phyloP scores from a whole-genome alignment of 2,113 vertebrate genomes.

The Hyla sarda region DNA sequence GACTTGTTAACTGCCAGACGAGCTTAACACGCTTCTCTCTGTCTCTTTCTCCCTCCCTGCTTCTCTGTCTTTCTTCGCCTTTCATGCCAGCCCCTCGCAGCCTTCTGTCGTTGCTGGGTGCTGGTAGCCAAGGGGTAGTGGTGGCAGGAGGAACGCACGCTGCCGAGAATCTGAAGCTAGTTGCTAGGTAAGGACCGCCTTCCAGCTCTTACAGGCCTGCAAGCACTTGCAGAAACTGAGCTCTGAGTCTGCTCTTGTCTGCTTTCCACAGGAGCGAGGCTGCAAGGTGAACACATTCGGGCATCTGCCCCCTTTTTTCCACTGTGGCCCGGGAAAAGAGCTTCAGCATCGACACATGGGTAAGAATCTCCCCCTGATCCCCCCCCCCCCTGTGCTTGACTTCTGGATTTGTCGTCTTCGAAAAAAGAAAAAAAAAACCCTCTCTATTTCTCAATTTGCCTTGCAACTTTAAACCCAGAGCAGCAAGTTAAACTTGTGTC shows the following conservation, averaged over 20 bases:
- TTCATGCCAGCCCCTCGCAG: constrained; percentile 78
- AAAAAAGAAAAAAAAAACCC: background rate
- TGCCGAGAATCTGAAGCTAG: constrained; percentile 59
- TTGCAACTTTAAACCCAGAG: constrained; percentile 8
- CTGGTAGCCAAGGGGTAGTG: constrained; percentile 74
- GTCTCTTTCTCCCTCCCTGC: constrained; percentile 60
- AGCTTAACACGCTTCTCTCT: constrained; percentile 80
- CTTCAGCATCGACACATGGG: background rate
- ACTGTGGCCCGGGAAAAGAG: background rate
- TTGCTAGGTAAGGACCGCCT: constrained; percentile 71
- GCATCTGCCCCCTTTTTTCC: background rate
- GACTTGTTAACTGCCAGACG: constrained; percentile 91
- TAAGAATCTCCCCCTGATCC: background rate
- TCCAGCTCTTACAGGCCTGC: constrained; percentile 66
- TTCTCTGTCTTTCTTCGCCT: constrained; percentile 63
- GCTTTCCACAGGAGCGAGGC: constrained; percentile 65
- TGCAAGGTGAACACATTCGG: constrained; percentile 62
- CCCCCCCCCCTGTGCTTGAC: background rate
- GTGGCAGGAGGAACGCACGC: constrained; percentile 65
- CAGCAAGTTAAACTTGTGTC: background rate
- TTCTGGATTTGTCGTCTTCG: background rate
- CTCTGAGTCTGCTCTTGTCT: constrained; percentile 67
- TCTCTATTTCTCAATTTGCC: background rate
- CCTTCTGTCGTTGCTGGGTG: constrained; percentile 82
- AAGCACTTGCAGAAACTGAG: constrained; percentile 60